A percentile compares a stretch with the other conserved stretches of the same genome.
phyloP scores from a whole-genome alignment of 2,797 vertebrate genomes.

The Phataginus tricuspis region DNA sequence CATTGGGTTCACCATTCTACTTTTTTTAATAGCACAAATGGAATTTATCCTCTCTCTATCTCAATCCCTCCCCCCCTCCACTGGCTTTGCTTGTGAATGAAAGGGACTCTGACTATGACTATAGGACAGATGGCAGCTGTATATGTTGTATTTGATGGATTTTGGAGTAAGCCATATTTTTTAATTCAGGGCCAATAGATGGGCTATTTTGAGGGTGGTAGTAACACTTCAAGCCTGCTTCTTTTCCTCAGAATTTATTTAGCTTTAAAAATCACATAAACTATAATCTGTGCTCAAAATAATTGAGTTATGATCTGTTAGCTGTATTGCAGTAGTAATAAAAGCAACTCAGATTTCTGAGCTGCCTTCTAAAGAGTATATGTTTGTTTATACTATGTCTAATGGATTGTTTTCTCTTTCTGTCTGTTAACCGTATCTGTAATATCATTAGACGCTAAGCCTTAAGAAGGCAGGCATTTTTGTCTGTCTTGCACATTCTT shows the following conservation, averaged over 20 bases:
- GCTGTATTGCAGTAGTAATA: conserved; percentile 46
- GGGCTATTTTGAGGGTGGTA: conserved; percentile 64
- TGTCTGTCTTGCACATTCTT: neutral
- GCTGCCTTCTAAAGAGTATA: conserved; percentile 27
- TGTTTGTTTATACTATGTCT: conserved; percentile 5
- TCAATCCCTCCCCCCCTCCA: conserved; percentile 78
- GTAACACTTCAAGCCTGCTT: conserved; percentile 54
- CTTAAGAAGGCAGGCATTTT: conserved; percentile 38
- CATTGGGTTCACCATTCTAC: conserved; percentile 86
- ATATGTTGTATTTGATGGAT: conserved; percentile 78
- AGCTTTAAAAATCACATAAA: conserved; percentile 68
- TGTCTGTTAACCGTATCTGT: conserved; percentile 16
- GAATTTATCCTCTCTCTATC: conserved; percentile 87
- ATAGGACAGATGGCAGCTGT: conserved; percentile 82
- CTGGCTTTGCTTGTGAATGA: conserved; percentile 84
- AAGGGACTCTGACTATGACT: conserved; percentile 79
- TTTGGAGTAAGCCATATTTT: conserved; percentile 82
- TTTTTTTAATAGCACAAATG: conserved; percentile 88
- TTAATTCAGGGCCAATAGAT: conserved; percentile 77
- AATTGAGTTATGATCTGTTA: conserved; percentile 60
- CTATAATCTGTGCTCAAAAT: conserved; percentile 54
- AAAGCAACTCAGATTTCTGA: conserved; percentile 56
- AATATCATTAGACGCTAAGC: neutral
- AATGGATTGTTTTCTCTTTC: conserved; percentile 37
- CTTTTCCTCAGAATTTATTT: conserved; percentile 65